Base-by-base conservation (phyloP, 2,113 vertebrate species). In the Chroicocephalus ridibundus region DNA sequence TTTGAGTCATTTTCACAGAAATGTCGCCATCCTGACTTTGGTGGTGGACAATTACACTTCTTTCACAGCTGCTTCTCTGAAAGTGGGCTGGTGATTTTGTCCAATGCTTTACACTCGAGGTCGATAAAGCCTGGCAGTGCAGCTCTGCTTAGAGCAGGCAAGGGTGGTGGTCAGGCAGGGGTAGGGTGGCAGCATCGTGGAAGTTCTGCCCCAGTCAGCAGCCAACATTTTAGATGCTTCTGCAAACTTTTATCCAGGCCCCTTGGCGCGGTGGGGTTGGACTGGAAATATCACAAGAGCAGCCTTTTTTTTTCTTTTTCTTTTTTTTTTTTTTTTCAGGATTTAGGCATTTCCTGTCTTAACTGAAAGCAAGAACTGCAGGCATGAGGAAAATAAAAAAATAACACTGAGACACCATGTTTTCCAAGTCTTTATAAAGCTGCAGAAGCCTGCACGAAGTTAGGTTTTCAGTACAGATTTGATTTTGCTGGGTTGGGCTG, bases 321-420 rank as follows among this genome's bases (percentile, higher is more conserved):
- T 36, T 80, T 66, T 46, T 46, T 44, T 46, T 31, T 55, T 58
- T 34, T 57, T 49, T 72, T 62, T 18, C 10, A 21, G 36, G 44
- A 58, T 85, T 87, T 95, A 72, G 61, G 34, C 75, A 72, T 85
- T 94, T 94, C 40, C 75, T 93, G 11, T 85, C 62, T 89, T 72
- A 87, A 76, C 57, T 79, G 31, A 65, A 91, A 96, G 26, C 57
- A 93, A 82, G 36, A 89, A 21, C 15, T 77, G 14, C 70, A 70
- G n/a, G 29, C 47, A 62, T 46, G 62, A 76, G 27, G n/a, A 66
- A 46, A 75, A 65, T 19, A 44, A 44, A 25, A 76, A 52, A 82
- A n/a, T 13, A 18, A 36, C 15, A 46, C 22, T 25, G 13, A 86
- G 20, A 25, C 58, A 65, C 9, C 6, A 14, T 40, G 52, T 88